Percentiles rank a stretch among this genome's conserved stretches.
Conservation (phyloP, 2,888 invertebrate genomes). For the Callosobruchus maculatus region DNA sequence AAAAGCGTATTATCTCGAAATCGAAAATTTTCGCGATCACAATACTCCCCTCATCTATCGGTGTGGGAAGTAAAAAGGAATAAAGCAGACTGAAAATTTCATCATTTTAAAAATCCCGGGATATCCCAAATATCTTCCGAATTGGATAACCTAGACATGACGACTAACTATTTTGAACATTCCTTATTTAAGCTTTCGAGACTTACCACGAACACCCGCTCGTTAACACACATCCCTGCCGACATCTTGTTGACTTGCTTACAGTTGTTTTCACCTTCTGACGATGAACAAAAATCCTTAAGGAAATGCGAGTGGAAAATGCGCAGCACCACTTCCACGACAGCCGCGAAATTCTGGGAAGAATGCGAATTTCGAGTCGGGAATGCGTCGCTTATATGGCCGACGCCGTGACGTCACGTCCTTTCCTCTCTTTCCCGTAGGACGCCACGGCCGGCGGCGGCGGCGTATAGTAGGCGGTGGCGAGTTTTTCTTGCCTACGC, state of each 20-base stretch:
- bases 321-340: background rate
- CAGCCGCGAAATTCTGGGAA: background rate
- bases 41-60: no score
- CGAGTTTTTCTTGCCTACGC: background rate
- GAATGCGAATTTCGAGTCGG: background rate
- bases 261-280: no score
- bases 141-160: no score
- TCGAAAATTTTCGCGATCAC: no score
- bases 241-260: background rate
- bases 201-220: slow-evolving; percentile 28
- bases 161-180: no score
- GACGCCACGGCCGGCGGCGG: background rate
- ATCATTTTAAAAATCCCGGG: no score
- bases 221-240: slow-evolving; percentile 27
- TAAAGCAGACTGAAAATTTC: no score
- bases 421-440: background rate
- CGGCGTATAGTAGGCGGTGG: background rate
- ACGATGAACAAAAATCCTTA: slow-evolving; percentile 6
- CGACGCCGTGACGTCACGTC: background rate
- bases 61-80: no score
- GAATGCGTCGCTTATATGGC: background rate
- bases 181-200: background rate
- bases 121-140: no score
- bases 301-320: slow-evolving; percentile 2
- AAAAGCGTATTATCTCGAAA: no score